Evolutionary conservation across 2,888 invertebrate species (phyloP).

Genomic region (Camptogramma bilineatum): DNA sequence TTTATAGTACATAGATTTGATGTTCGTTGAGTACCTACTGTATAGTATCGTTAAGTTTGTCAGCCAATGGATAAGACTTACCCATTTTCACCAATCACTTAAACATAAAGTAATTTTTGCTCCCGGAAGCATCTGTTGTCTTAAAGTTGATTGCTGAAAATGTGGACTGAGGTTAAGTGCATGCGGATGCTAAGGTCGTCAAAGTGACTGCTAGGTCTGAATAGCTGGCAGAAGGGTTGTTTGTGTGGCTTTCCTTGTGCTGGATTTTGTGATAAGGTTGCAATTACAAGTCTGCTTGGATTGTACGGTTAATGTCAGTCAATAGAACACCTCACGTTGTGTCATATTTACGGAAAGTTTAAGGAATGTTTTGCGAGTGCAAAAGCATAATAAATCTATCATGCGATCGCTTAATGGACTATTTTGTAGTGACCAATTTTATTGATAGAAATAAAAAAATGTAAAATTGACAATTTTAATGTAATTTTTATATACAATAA

Average conservation of each 20-base stretch:
- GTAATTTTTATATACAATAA: constrained; percentile 86
- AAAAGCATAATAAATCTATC: constrained; percentile 75
- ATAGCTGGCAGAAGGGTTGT: constrained; percentile 21
- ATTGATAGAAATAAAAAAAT: constrained; percentile 77
- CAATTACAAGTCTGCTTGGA: constrained; percentile 48
- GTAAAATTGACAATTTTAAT: constrained; percentile 85
- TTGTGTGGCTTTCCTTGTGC: constrained; percentile 32
- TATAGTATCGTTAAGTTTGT: constrained; percentile 46
- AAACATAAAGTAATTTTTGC: not conserved
- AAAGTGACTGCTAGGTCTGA: constrained; percentile 32
- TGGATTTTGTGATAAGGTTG: constrained; percentile 45
- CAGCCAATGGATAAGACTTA: constrained; percentile 33
- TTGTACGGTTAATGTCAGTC: constrained; percentile 50
- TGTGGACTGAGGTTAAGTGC: constrained; percentile 1
- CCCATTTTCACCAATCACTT: constrained; percentile 1
- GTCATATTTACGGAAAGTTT: constrained; percentile 49
- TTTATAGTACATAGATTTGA: constrained; percentile 11
- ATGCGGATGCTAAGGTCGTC: constrained; percentile 5
- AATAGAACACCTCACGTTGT: constrained; percentile 53
- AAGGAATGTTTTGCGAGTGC: constrained; percentile 68
- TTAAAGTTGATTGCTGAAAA: constrained; percentile 12
- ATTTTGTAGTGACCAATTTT: constrained; percentile 86
- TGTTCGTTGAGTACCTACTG: constrained; percentile 11
- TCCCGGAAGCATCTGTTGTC: too few relatives aligned
- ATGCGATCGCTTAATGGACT: constrained; percentile 82